phyloP scores from a whole-genome alignment of 2,888 invertebrate genomes.

The Drosophila limbata region DNA sequence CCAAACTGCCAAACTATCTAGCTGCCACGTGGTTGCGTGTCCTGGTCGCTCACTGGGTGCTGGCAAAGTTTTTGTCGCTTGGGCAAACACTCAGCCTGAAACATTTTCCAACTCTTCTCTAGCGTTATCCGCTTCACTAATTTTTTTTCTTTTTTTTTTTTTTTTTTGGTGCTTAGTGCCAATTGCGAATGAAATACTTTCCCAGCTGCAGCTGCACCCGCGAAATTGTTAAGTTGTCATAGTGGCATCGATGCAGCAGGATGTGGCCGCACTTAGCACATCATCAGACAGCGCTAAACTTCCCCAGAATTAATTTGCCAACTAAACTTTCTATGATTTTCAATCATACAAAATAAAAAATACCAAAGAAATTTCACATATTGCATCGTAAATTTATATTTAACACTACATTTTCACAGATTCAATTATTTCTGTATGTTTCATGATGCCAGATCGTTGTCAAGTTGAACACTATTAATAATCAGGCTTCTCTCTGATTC shows the following conservation, averaged over 20 bases:
- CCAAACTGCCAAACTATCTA: conserved; percentile 6
- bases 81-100: conserved; percentile 40
- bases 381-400: conserved; percentile 1
- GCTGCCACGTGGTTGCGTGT: conserved; percentile 17
- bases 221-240: conserved; percentile 21
- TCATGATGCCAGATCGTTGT: conserved; percentile 3
- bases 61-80: conserved; percentile 46
- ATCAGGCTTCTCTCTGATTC: not conserved
- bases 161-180: conserved; percentile 1
- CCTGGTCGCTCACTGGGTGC: conserved; percentile 18
- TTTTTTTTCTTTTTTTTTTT: not conserved
- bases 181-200: not conserved
- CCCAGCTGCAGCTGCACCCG: not conserved
- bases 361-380: no score
- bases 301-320: not conserved
- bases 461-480: conserved; percentile 1
- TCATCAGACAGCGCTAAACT: not conserved
- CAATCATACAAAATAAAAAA: not conserved
- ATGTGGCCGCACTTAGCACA: conserved; percentile 5
- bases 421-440: conserved; percentile 1
- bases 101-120: conserved; percentile 24
- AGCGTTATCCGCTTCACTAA: not conserved
- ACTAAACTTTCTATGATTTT: not conserved
- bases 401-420: conserved; percentile 11
- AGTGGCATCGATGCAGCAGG: conserved; percentile 5